A percentile compares a stretch with the other conserved stretches of the same genome.
Evolutionary conservation across 2,888 invertebrate species (phyloP).

Genomic region (Brenthis hecate): DNA sequence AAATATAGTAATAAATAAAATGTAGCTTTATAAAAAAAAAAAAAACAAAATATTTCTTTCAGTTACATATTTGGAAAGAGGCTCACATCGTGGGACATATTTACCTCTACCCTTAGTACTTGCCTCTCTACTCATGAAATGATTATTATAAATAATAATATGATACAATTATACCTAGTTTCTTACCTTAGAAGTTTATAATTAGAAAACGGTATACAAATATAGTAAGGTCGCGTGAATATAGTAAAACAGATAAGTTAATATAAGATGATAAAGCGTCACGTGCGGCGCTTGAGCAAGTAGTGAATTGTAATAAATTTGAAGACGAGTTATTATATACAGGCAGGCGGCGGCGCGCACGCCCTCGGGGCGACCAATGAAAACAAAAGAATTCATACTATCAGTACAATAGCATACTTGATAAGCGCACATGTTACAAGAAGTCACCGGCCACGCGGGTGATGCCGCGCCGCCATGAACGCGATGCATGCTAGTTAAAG

Average conservation of each 20-base stretch:
- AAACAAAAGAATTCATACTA: conserved; percentile 50
- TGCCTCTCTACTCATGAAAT: too few species aligned
- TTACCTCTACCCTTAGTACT: too few species aligned
- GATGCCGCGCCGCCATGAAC: conserved; percentile 55
- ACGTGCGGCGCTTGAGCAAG: conserved; percentile 53
- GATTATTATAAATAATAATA: background rate
- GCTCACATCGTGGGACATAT: too few species aligned
- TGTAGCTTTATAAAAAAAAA: too few species aligned
- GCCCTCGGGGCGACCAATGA: conserved; percentile 73
- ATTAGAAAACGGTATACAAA: conserved; percentile 32
- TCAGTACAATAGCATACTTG: conserved; percentile 44
- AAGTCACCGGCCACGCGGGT: conserved; percentile 64
- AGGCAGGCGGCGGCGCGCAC: conserved; percentile 63
- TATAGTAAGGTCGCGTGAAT: conserved; percentile 26
- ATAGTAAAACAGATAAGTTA: conserved; percentile 24
- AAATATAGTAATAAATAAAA: too few species aligned
- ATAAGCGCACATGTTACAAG: conserved; percentile 56
- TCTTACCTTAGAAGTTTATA: conserved; percentile 24
- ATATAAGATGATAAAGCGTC: conserved; percentile 45
- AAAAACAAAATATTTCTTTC: too few species aligned
- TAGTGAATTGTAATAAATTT: conserved; percentile 51
- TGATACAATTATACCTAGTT: background rate
- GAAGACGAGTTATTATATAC: conserved; percentile 58
- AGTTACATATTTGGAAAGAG: too few species aligned
- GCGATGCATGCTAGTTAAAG: conserved; percentile 69